Base-by-base conservation (phyloP, 1,140 invertebrate species). In the Colletes latitarsis region DNA sequence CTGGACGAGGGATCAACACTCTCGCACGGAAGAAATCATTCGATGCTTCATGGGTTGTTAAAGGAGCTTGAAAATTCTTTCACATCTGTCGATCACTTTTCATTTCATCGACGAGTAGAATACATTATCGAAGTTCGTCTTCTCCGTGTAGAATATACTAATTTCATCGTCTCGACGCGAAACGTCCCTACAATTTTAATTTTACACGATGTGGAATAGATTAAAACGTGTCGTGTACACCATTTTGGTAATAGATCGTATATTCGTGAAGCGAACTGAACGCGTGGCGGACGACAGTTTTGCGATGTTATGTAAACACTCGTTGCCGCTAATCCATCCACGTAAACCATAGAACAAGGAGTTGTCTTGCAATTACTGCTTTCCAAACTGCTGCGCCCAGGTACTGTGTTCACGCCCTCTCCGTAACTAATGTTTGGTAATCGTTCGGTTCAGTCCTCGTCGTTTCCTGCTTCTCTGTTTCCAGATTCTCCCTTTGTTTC, bases 251-350 rank as follows among this genome's bases (percentile, higher is more conserved):
- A 83, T 64, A 39, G 67, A 68, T 73, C 78, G 70, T 82, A 63
- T 60, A 80, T 52, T 67, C 71, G 83, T 82, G 82, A 76, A n/a
- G 69, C 67, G 63, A 67, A 72, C 67, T 68, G 53, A 15, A 58
- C 74, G 4, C 62, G 46, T 55, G 30, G 30, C 53, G 73, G 78
- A 84, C 80, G 84, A 85, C 80, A 69, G 78, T 85, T 82, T 67
- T 72, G 43, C 53, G 78, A 72, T 85, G 82, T 85, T 79, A 70
- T 83, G 70, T 84, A 84, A 84, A 78, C 69, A 78, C 57, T 78
- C 69, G 77, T 73, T 78, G 14, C 60, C 49, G 43, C 58, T 72
- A 72, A 78, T 64, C 77, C 58, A 3, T 10, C 60, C 60, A 58
- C 69, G 69, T 78, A 69, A 78, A 52, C 71, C 69, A 69, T 49